Evolutionary conservation across 2,113 vertebrate genomes (phyloP).

Genomic region (Shinisaurus crocodilurus): DNA sequence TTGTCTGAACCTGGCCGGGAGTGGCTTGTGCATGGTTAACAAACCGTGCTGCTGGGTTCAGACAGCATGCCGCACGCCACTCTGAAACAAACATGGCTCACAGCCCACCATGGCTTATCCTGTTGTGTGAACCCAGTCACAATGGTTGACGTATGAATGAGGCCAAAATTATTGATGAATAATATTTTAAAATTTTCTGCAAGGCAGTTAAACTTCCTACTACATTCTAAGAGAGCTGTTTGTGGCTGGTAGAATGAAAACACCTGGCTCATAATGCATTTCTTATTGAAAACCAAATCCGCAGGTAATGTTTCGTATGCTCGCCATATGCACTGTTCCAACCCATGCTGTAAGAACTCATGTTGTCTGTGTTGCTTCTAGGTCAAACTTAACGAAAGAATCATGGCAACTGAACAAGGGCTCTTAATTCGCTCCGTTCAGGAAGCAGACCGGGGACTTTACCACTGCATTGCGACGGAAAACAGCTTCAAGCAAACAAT

Average conservation of each 20-base stretch:
- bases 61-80: no score
- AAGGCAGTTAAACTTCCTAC: neutral
- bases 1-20: no score
- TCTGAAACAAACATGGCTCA: no score
- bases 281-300: neutral
- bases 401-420: constrained; percentile 90
- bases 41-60: no score
- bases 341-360: neutral
- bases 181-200: neutral
- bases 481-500: constrained; percentile 96
- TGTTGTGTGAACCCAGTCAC: neutral
- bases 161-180: neutral
- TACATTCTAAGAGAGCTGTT: neutral
- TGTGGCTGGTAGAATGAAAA: neutral
- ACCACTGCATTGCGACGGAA: constrained; percentile 95
- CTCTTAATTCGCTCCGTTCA: constrained; percentile 92
- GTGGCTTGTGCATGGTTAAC: no score
- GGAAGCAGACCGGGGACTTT: constrained; percentile 89
- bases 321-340: neutral
- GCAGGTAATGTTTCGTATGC: neutral
- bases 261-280: neutral
- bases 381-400: constrained; percentile 93
- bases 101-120: no score
- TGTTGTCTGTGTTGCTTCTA: constrained; percentile 58
- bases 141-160: neutral